phyloP scores from a whole-genome alignment of 2,797 vertebrate species.

The Myotis daubentonii region DNA sequence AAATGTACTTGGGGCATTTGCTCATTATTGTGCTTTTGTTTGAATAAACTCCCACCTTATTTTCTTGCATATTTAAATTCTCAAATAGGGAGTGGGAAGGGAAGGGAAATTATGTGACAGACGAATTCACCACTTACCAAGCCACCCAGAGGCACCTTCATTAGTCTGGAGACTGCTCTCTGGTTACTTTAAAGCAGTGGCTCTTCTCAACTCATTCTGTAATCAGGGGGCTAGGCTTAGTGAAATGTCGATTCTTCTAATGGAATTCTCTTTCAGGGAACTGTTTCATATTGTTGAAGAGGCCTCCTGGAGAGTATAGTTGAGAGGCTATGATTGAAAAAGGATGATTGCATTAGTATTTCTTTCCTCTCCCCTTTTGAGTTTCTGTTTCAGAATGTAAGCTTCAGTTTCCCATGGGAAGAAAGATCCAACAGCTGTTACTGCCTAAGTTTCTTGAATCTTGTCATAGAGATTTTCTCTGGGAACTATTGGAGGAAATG shows the following conservation, averaged over 20 bases:
- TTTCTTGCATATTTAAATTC: slow-evolving; percentile 68
- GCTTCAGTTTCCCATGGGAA: background rate
- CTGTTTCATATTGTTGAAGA: slow-evolving; percentile 54
- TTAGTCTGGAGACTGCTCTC: background rate
- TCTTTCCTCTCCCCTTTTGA: background rate
- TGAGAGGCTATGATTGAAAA: slow-evolving; percentile 58
- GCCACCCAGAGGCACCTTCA: background rate
- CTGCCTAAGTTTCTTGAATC: background rate
- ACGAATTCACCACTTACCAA: background rate
- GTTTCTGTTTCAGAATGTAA: slow-evolving; percentile 31
- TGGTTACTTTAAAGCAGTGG: slow-evolving; percentile 14
- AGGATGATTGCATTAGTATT: background rate
- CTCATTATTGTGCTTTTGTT: slow-evolving; percentile 22
- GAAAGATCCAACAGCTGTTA: background rate
- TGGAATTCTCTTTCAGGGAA: slow-evolving; percentile 16
- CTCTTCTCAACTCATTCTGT: background rate
- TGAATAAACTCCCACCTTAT: slow-evolving; percentile 9
- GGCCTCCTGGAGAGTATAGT: slow-evolving; percentile 31
- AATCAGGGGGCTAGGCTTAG: background rate
- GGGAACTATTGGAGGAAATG: background rate
- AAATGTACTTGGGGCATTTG: slow-evolving; percentile 41
- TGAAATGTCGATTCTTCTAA: slow-evolving; percentile 32
- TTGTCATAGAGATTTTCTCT: background rate
- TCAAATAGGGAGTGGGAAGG: background rate
- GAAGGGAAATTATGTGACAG: background rate